A percentile compares a stretch with the other conserved stretches of the same genome.
Evolutionary conservation across 2,888 invertebrate species (phyloP).

Genomic region (Alviniconcha strummeri): DNA sequence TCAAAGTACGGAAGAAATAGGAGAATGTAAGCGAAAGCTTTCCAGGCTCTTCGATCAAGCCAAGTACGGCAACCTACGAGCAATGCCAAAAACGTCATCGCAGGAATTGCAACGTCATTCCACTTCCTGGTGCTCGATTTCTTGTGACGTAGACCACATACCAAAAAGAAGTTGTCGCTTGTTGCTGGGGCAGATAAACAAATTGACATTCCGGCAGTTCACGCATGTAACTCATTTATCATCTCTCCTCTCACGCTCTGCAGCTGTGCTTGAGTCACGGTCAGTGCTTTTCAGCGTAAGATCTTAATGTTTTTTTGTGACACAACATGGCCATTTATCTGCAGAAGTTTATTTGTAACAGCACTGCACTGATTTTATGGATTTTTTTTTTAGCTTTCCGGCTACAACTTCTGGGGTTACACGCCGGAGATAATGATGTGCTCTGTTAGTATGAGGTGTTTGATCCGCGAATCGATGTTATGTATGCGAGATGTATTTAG

Average conservation of each 20-base stretch:
- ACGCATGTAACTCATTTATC: constrained; percentile 1
- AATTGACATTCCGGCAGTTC: constrained; percentile 34
- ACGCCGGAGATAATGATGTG: too few species aligned
- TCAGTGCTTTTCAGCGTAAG: too few species aligned
- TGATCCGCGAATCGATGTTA: too few species aligned
- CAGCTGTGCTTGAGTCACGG: too few species aligned
- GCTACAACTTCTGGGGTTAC: too few species aligned
- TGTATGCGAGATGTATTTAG: too few species aligned
- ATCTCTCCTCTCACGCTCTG: not conserved
- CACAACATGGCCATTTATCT: too few species aligned
- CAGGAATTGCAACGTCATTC: constrained; percentile 9
- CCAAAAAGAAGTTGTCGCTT: constrained; percentile 34
- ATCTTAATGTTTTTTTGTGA: too few species aligned
- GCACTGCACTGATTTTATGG: too few species aligned
- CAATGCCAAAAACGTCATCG: constrained; percentile 17
- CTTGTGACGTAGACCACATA: constrained; percentile 33
- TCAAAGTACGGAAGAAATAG: not conserved
- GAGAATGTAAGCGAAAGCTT: not conserved
- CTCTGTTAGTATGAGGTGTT: too few species aligned
- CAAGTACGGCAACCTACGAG: not conserved
- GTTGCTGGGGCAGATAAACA: constrained; percentile 45
- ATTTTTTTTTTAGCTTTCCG: too few species aligned
- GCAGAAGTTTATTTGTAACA: too few species aligned
- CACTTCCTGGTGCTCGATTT: not conserved
- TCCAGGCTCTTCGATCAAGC: not conserved